Evolutionary conservation across 1,140 invertebrate species (phyloP).

Genomic region (Leptinotarsa defecta): DNA sequence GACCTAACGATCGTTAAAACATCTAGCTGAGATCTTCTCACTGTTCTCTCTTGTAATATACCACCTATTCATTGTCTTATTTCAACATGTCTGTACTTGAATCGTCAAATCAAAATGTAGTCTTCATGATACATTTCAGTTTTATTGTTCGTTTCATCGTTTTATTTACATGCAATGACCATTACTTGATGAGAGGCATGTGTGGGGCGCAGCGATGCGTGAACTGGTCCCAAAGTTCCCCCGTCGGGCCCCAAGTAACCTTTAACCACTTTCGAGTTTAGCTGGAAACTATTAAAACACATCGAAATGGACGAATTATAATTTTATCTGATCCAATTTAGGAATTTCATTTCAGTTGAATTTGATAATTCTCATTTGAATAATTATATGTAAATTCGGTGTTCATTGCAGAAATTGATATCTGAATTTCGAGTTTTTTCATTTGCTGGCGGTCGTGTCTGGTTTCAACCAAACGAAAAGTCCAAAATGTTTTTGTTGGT

Average conservation of each 20-base stretch:
- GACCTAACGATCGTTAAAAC: too few relatives aligned
- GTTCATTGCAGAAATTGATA: neutral
- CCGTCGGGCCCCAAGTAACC: constrained; percentile 31
- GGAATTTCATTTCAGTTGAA: neutral
- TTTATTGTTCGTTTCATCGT: constrained; percentile 38
- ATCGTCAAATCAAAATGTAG: neutral
- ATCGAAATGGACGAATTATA: neutral
- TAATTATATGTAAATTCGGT: neutral
- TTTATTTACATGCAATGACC: constrained; percentile 48
- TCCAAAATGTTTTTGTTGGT: too few relatives aligned
- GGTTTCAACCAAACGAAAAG: neutral
- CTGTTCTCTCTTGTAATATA: too few relatives aligned
- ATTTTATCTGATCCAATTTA: constrained; percentile 1
- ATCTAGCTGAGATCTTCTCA: too few relatives aligned
- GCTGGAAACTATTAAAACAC: neutral
- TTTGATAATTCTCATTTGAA: too few relatives aligned
- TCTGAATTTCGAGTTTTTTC: neutral
- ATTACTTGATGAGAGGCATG: constrained; percentile 38
- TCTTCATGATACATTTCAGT: constrained; percentile 1
- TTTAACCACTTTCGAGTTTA: constrained; percentile 29
- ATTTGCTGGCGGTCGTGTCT: neutral
- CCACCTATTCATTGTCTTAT: too few relatives aligned
- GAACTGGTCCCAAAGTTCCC: constrained; percentile 32
- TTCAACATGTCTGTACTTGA: neutral
- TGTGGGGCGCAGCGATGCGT: constrained; percentile 38